These are phyloP conservation scores for Eurytoma californica DNA, from an alignment of 2,888 invertebrate species.

Conservation along the genomic window DNA sequence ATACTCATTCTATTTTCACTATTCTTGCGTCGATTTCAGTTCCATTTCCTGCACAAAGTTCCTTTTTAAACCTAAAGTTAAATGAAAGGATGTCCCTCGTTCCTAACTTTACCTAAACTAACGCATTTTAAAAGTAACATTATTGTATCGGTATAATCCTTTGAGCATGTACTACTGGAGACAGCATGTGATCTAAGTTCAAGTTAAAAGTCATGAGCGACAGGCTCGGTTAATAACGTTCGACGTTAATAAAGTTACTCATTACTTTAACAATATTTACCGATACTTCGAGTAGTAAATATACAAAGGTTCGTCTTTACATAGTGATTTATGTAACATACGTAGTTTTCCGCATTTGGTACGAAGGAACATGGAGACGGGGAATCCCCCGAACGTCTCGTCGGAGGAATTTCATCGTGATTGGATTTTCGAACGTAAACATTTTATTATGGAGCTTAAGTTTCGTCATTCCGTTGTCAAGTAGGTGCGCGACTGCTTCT, in stretches of 20 bases:
- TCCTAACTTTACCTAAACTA: slow-evolving; percentile 49
- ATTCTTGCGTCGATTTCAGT: too few relatives aligned
- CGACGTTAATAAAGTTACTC: too few relatives aligned
- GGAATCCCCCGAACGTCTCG: slow-evolving; percentile 39
- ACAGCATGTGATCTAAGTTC: too few relatives aligned
- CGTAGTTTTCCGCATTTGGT: slow-evolving; percentile 53
- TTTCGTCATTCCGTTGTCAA: slow-evolving; percentile 26
- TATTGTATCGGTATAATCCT: slow-evolving; percentile 17
- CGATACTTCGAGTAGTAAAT: too few relatives aligned
- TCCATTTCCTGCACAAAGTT: too few relatives aligned
- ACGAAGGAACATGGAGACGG: slow-evolving; percentile 57
- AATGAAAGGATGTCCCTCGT: slow-evolving; percentile 10
- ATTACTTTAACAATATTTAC: too few relatives aligned
- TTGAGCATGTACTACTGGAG: too few relatives aligned
- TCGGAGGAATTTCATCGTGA: slow-evolving; percentile 43
- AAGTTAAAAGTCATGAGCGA: background rate
- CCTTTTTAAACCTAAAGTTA: slow-evolving; percentile 3
- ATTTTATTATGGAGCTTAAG: slow-evolving; percentile 8
- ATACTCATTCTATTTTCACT: too few relatives aligned
- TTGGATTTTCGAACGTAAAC: slow-evolving; percentile 32
- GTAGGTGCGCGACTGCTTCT: slow-evolving; percentile 17
- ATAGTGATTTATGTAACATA: too few relatives aligned
- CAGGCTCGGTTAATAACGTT: background rate
- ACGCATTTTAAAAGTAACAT: slow-evolving; percentile 35
- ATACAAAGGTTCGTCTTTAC: too few relatives aligned